Evolutionary conservation across 1,140 invertebrate genomes (phyloP).

Genomic region (Xylocopa sonorina): DNA sequence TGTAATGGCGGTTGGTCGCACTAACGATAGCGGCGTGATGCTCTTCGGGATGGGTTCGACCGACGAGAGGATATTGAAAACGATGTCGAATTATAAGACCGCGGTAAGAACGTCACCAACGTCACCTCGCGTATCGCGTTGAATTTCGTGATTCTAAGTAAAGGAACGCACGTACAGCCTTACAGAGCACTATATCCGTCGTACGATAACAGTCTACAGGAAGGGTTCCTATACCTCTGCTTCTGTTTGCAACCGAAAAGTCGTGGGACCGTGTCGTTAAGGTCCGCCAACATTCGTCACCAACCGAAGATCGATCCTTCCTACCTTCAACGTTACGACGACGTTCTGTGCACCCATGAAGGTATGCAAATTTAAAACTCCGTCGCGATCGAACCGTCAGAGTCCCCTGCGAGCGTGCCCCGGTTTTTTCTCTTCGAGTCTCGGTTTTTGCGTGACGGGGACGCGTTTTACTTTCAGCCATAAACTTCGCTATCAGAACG

Average conservation of each 20-base stretch:
- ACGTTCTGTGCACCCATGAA: constrained; percentile 85
- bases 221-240: constrained; percentile 87
- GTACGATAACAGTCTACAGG: constrained; percentile 83
- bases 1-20: constrained; percentile 83
- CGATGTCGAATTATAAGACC: constrained; percentile 86
- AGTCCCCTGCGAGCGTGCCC: neutral
- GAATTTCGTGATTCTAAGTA: neutral
- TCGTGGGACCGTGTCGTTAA: constrained; percentile 84
- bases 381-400: no score
- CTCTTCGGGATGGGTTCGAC: constrained; percentile 87
- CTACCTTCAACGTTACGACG: constrained; percentile 85
- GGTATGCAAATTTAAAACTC: constrained; percentile 78
- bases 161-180: constrained; percentile 68
- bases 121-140: no score
- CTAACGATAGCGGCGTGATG: constrained; percentile 82
- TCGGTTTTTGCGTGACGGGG: neutral
- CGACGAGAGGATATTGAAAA: constrained; percentile 85
- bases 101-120: constrained; percentile 77
- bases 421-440: no score
- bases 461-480: constrained; percentile 79
- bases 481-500: constrained; percentile 83
- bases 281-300: constrained; percentile 82
- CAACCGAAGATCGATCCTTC: constrained; percentile 89
- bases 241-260: constrained; percentile 87
- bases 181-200: constrained; percentile 86